Conservation (phyloP, 2,113 vertebrate genomes). For the Pogonocichla stellata region DNA sequence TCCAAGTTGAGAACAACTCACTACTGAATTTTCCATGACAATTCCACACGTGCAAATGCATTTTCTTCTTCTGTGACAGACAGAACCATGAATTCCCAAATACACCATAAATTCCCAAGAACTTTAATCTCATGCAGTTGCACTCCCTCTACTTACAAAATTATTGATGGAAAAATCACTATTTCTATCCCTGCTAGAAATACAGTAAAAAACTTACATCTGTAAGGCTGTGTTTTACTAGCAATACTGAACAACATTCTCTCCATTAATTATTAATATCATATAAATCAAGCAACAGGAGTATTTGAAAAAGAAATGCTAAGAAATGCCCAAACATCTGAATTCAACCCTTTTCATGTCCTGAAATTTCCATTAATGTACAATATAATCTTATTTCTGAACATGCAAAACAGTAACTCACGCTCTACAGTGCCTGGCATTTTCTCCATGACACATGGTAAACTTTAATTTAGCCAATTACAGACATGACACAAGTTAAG, state of each 20-base stretch:
- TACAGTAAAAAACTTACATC: not conserved
- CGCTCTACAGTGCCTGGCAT: not conserved
- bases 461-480: slow-evolving; percentile 41
- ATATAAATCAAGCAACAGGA: not conserved
- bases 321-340: not conserved
- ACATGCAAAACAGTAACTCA: not conserved
- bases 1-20: not conserved
- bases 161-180: not conserved
- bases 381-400: not conserved
- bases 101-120: not conserved
- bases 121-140: not conserved
- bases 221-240: not conserved
- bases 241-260: not conserved
- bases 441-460: not conserved
- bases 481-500: slow-evolving; percentile 3
- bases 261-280: not conserved
- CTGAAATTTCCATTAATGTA: not conserved
- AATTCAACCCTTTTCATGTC: not conserved
- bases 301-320: not conserved
- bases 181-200: not conserved
- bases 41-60: not conserved
- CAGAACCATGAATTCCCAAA: not conserved
- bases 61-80: not conserved
- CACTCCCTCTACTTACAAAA: not conserved
- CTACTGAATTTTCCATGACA: not conserved